These are phyloP conservation scores for Dryoscopus gambensis DNA, from an alignment of 2,113 vertebrate genomes.

Conservation along the genomic window DNA sequence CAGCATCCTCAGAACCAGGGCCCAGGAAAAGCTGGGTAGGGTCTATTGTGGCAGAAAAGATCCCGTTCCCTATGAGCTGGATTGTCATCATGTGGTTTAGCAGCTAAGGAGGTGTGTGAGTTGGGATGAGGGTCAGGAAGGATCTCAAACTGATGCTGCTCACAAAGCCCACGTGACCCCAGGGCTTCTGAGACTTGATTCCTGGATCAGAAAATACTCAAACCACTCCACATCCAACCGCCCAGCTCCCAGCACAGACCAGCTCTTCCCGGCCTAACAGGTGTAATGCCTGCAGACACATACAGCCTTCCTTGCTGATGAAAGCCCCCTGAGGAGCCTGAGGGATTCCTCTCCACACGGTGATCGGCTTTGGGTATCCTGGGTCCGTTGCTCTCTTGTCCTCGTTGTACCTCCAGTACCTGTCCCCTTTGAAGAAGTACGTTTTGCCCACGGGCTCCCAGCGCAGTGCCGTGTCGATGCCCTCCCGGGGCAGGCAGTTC, in stretches of 20 bases:
- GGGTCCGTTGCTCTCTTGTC: constrained; percentile 88
- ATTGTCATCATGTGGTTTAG: neutral
- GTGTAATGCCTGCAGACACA: constrained; percentile 43
- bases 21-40: neutral
- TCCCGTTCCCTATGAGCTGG: neutral
- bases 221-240: neutral
- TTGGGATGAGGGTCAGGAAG: neutral
- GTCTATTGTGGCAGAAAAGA: neutral
- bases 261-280: neutral
- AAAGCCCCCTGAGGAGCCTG: constrained; percentile 94
- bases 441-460: constrained; percentile 97
- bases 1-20: neutral
- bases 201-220: neutral
- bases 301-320: constrained; percentile 96
- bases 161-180: neutral
- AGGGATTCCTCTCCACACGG: constrained; percentile 93
- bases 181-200: neutral
- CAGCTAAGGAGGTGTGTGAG: neutral
- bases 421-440: constrained; percentile 97
- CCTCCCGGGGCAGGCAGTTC: constrained; percentile 88
- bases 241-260: neutral
- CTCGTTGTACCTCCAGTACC: constrained; percentile 98
- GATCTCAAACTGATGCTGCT: neutral
- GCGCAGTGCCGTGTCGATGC: constrained; percentile 92
- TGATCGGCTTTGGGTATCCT: constrained; percentile 94